Evolutionary conservation across 2,797 vertebrate genomes (phyloP).

Genomic region (Nasua narica): DNA sequence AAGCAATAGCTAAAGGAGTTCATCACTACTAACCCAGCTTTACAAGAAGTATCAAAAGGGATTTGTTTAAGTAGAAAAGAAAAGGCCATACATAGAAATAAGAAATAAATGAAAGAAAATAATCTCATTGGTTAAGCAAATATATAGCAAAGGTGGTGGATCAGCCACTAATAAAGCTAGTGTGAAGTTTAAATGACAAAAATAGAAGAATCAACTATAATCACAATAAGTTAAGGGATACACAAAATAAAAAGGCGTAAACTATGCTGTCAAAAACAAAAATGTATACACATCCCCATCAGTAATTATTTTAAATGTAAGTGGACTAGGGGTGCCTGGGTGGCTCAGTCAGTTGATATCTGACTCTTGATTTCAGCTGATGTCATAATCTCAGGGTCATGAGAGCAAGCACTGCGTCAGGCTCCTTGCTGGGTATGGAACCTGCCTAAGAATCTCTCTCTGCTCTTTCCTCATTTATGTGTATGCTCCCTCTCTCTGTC

Average conservation of each 20-base stretch:
- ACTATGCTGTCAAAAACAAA: background rate
- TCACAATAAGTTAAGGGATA: background rate
- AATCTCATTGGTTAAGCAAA: background rate
- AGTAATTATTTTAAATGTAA: background rate
- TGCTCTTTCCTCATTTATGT: background rate
- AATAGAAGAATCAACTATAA: background rate
- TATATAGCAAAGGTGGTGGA: background rate
- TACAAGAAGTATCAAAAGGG: background rate
- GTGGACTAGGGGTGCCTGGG: background rate
- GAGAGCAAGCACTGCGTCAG: background rate
- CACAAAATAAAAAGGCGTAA: background rate
- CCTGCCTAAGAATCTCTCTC: background rate
- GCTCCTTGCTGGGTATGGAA: background rate
- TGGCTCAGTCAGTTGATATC: background rate
- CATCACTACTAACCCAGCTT: background rate
- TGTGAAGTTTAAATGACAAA: background rate
- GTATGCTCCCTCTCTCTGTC: background rate
- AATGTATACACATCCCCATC: background rate
- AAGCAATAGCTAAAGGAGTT: background rate
- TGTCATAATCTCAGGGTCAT: background rate
- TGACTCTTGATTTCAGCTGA: background rate
- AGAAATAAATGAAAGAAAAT: background rate
- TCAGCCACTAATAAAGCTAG: background rate
- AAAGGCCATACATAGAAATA: background rate
- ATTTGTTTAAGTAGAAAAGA: background rate